Percentiles rank a stretch among this genome's conserved stretches.
Conservation (phyloP, 2,113 vertebrate genomes). For the Lichenostomus cassidix region DNA sequence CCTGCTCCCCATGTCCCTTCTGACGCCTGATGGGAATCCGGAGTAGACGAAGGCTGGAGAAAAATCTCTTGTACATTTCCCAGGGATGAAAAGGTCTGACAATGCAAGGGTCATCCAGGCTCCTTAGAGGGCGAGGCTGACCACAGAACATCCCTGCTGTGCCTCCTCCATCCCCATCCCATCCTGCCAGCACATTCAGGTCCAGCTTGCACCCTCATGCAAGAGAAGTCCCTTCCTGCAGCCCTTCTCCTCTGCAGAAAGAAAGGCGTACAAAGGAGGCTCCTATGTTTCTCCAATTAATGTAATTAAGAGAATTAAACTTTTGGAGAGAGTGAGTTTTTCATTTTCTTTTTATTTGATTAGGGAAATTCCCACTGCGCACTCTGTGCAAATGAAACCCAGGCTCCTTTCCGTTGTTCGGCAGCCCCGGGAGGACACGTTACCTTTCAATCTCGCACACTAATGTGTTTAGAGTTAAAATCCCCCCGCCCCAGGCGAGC, state of each 20-base stretch:
- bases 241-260: background rate
- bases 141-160: background rate
- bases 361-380: slow-evolving; percentile 76
- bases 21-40: background rate
- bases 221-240: background rate
- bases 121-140: fast-evolving
- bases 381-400: slow-evolving; percentile 78
- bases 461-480: slow-evolving; percentile 80
- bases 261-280: background rate
- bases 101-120: background rate
- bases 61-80: background rate
- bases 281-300: slow-evolving; percentile 76
- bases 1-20: background rate
- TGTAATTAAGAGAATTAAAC: slow-evolving; percentile 81
- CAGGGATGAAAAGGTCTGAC: background rate
- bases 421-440: slow-evolving; percentile 70
- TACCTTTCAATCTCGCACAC: slow-evolving; percentile 76
- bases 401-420: slow-evolving; percentile 72
- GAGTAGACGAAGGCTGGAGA: background rate
- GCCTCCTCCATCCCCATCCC: background rate
- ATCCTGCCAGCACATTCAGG: fast-evolving
- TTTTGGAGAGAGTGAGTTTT: slow-evolving; percentile 75
- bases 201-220: background rate
- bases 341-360: slow-evolving; percentile 83
- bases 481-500: slow-evolving; percentile 57